Conservation (phyloP, 2,797 vertebrate genomes). For the Pteronotus mesoamericanus region DNA sequence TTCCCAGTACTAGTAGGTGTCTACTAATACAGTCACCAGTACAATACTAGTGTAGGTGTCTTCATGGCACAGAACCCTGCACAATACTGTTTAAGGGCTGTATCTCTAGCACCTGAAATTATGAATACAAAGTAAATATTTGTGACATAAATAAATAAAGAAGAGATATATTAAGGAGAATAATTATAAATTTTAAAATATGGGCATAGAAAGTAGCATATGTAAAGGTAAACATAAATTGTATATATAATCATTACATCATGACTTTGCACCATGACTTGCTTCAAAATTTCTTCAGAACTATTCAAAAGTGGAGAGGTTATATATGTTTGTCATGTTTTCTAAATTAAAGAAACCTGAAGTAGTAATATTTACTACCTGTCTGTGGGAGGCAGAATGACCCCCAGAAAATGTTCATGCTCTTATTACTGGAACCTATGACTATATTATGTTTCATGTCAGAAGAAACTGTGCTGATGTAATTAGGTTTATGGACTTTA, state of each 20-base stretch:
- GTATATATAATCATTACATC: neutral
- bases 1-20: neutral
- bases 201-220: neutral
- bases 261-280: neutral
- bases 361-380: neutral
- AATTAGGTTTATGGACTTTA: neutral
- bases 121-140: neutral
- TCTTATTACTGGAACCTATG: neutral
- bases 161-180: neutral
- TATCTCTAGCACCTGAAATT: neutral
- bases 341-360: neutral
- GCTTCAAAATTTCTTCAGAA: neutral
- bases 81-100: neutral
- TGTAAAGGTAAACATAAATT: neutral
- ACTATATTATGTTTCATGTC: neutral
- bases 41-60: too few species aligned
- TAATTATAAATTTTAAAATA: neutral
- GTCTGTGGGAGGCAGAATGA: neutral
- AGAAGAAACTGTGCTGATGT: neutral
- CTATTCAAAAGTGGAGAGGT: neutral
- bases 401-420: neutral
- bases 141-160: neutral
- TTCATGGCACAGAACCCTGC: neutral
- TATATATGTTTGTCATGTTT: neutral
- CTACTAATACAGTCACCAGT: too few species aligned